Evolutionary conservation across 2,113 vertebrate species (phyloP), one percentile per base, ranked within the genome.

Genomic region (Triplophysa siluroides): DNA sequence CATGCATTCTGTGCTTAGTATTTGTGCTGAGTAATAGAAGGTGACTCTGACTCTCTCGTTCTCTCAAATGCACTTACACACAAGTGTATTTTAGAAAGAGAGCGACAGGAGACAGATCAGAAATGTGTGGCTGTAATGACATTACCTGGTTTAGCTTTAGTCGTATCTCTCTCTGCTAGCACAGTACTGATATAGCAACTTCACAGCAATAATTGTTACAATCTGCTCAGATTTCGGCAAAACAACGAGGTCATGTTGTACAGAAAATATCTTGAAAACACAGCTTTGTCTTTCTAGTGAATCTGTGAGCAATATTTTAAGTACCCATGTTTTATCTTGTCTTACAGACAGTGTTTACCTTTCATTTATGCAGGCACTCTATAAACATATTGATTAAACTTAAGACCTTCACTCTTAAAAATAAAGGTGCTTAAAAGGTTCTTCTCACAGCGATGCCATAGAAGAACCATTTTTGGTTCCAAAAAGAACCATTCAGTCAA

Each of bases 111-210:
- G 13, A 68, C 52, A 75, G 13, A 63, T 47, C 11, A 3, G 14
- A 41, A 54, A 76, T 43, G 14, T 77, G 56, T 70, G 18, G 45
- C 50, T 66, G 52, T 82, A 82, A 82, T 82, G 78, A 80, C 68
- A 86, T 45, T 43, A 11, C 50, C 33, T 73, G 26, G 26, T 73
- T 43, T 47, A 60, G 58, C 23, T 77, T 71, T 26, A 80, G 71
- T 76, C 29, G 8, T 29, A 0, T 73, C 16, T 69, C 13, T 68
- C 4, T 50, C 60, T 81, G 38, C 45, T 41, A 43, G 29, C 67
- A 9, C 62, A 12, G 24, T 5, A 2, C 33, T 33, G 71, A 12
- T 50, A 65, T 45, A 54, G 18, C 26, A 18, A 45, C 71, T 8
- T 18, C 50, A 58, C 58, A 56, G 19, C 43, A 64, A 24, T 47